Base-by-base conservation (phyloP, 2,113 vertebrate genomes). In the Parus major region DNA sequence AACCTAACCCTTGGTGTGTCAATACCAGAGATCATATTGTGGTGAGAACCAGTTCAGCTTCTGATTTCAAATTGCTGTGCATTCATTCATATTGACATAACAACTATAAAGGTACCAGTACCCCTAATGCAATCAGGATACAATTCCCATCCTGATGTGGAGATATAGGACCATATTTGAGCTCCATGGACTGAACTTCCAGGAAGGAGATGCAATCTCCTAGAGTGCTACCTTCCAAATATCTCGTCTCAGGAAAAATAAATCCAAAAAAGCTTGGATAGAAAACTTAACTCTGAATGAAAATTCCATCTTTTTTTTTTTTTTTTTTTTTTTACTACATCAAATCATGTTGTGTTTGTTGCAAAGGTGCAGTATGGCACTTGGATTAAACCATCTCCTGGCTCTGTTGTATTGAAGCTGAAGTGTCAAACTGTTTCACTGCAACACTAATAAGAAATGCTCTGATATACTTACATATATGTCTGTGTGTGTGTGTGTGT, bases 311-410 rank as follows among this genome's bases (percentile, higher is more conserved):
- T 23, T 59, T 49, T 17, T 31, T 23, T 59, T 49, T 17, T 36
- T 50, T 70, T 27, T 52, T 47, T 20, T 56, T 69, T 24, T 52
- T 39, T 27, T 5, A 18, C 20, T 60, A 33, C 65, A 84, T 85
- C 69, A 91, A 71, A 89, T 57, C 3, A 24, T 7, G 6, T 68
- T 61, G 61, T 44, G 24, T 76, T 68, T 60, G 41, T 79, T 72
- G 36, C 44, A 76, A 76, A 85, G 70, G 19, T 87, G 57, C 29
- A 65, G 39, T 31, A 36, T 15, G 10, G 68, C 55, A 41, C 31
- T 27, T 52, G 66, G 85, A 93, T 94, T 85, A 96, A 96, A 93
- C 88, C 29, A 41, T 53, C 66, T 92, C 50, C 63, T 65, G 75
- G 31, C 71, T 88, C 63, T 21, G 28, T 25, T 65, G 50, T 29